A percentile compares a stretch with the other conserved stretches of the same genome.
These are phyloP conservation scores for Henricia sp. DNA, from an alignment of 53 echinoderm and acorn worm species.

Conservation along the genomic window DNA sequence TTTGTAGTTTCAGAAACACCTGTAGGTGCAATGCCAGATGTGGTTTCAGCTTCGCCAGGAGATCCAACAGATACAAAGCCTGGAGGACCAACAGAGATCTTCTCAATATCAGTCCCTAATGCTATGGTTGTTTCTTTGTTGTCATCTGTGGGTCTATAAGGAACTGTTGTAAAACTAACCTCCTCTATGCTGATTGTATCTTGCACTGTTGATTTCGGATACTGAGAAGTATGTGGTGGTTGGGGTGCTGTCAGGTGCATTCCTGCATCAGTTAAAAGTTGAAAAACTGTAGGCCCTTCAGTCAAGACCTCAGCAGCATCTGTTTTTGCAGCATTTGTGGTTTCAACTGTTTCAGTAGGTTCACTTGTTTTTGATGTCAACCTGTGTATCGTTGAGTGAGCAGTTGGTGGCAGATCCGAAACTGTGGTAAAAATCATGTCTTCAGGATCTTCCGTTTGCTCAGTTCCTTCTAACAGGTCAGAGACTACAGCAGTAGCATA, in stretches of 20 bases:
- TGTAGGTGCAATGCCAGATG: neutral
- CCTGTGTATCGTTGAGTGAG: too few species aligned
- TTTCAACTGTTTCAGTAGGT: neutral
- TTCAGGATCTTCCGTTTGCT: too few species aligned
- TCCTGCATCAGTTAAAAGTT: neutral
- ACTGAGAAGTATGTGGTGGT: neutral
- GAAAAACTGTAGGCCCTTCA: neutral
- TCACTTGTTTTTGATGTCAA: too few species aligned
- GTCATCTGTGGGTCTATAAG: slow-evolving; percentile 5
- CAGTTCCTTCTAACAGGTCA: too few species aligned
- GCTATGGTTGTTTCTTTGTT: too few species aligned
- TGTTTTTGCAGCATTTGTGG: neutral
- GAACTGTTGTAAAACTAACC: neutral
- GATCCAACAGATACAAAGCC: neutral
- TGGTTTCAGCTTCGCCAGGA: neutral
- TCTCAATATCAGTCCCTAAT: too few species aligned
- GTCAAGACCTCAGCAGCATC: neutral
- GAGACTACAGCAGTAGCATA: too few species aligned
- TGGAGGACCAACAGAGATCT: slow-evolving; percentile 1
- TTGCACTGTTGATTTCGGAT: neutral
- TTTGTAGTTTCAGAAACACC: neutral
- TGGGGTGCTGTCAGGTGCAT: neutral
- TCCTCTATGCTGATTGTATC: neutral
- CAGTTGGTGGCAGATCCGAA: too few species aligned
- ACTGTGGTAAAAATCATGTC: too few species aligned